These are phyloP conservation scores for Matsumyia berberina DNA, from an alignment of 2,888 invertebrate species.

Conservation along the genomic window DNA sequence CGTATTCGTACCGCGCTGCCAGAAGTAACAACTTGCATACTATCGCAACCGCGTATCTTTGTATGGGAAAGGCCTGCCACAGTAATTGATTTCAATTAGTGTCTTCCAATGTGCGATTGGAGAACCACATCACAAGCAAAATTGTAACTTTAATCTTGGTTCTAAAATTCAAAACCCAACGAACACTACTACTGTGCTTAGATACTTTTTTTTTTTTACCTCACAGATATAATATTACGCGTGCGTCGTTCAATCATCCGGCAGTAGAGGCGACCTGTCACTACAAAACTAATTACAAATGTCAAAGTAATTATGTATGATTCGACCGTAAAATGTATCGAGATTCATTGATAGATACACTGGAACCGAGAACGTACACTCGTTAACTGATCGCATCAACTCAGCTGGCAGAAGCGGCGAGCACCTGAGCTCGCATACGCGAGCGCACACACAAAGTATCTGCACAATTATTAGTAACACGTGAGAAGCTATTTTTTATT, in stretches of 20 bases:
- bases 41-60: constrained; percentile 13
- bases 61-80: constrained; percentile 23
- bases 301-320: constrained; percentile 33
- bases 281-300: constrained; percentile 29
- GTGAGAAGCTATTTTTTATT: constrained; percentile 27
- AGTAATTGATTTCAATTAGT: constrained; percentile 68
- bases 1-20: constrained; percentile 43
- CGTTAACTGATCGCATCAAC: constrained; percentile 46
- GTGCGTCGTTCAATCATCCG: constrained; percentile 21
- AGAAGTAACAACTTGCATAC: constrained; percentile 49
- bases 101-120: constrained; percentile 48
- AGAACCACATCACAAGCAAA: constrained; percentile 32
- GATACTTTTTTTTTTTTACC: neutral
- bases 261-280: constrained; percentile 20
- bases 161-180: constrained; percentile 1
- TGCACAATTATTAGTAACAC: constrained; percentile 62
- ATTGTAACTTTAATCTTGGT: constrained; percentile 16
- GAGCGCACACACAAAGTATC: constrained; percentile 33
- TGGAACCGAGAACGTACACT: constrained; percentile 52
- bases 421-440: constrained; percentile 46
- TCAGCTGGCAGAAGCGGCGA: constrained; percentile 26
- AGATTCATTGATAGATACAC: neutral
- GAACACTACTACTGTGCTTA: neutral
- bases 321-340: neutral
- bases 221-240: neutral